phyloP scores from a whole-genome alignment of 1,140 invertebrate species.

The Eurosta solidaginis region DNA sequence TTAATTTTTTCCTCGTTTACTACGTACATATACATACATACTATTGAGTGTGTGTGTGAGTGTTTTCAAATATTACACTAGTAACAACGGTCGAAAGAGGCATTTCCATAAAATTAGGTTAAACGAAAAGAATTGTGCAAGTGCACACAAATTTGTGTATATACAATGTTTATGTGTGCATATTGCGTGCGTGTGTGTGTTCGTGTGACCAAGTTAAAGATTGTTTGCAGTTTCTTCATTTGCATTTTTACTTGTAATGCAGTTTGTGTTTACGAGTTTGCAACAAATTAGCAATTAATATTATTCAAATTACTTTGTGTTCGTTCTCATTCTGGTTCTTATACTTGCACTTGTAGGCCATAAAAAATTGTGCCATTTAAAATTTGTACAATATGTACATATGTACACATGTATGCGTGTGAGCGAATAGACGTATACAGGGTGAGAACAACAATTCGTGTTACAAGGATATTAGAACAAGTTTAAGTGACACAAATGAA shows the following conservation, averaged over 20 bases:
- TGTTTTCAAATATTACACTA: no score
- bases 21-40: no score
- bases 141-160: neutral
- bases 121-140: conserved; percentile 1
- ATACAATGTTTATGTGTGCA: neutral
- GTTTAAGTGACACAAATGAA: no score
- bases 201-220: neutral
- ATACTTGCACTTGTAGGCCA: conserved; percentile 10
- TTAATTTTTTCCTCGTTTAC: no score
- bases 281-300: conserved; percentile 24
- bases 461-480: no score
- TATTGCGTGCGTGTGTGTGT: neutral
- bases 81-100: neutral
- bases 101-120: neutral
- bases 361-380: no score
- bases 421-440: no score
- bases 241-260: conserved; percentile 16
- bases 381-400: no score
- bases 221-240: neutral
- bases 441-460: no score
- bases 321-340: neutral
- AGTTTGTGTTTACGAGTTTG: conserved; percentile 23
- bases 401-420: no score
- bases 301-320: conserved; percentile 18
- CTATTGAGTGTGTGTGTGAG: no score